phyloP scores from a whole-genome alignment of 2,113 vertebrate genomes.

The Solea solea region DNA sequence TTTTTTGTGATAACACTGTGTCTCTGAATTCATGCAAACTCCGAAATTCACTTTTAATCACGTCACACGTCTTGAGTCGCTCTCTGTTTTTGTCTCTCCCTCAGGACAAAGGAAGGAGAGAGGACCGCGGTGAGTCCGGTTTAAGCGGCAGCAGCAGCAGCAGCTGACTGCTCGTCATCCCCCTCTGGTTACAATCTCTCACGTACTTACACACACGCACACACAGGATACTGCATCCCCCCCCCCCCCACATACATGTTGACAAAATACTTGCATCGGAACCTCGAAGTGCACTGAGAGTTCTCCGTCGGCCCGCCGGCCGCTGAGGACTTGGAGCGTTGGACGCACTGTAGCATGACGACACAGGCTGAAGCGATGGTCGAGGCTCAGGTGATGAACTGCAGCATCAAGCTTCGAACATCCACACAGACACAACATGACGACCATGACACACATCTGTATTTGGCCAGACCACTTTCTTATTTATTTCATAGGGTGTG shows the following conservation, averaged over 20 bases:
- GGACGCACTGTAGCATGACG: slow-evolving; percentile 61
- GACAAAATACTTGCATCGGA: slow-evolving; percentile 46
- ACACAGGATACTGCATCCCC: slow-evolving; percentile 20
- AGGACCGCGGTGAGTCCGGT: slow-evolving; percentile 66
- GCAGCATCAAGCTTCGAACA: slow-evolving; percentile 27
- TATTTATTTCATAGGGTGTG: slow-evolving; percentile 63
- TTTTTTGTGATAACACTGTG: not conserved
- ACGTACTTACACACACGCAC: slow-evolving; percentile 24
- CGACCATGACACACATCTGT: slow-evolving; percentile 37
- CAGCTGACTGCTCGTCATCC: slow-evolving; percentile 67
- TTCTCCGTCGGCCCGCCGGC: slow-evolving; percentile 35
- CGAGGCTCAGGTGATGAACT: slow-evolving; percentile 27
- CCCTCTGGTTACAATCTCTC: slow-evolving; percentile 27
- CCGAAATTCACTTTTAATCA: not conserved
- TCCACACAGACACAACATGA: slow-evolving; percentile 26
- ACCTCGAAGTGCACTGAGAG: slow-evolving; percentile 58
- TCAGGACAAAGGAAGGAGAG: slow-evolving; percentile 83
- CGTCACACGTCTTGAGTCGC: not conserved
- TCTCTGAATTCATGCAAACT: not conserved
- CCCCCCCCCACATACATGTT: slow-evolving; percentile 15
- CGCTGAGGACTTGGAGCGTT: slow-evolving; percentile 22
- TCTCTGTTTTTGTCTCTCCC: not conserved
- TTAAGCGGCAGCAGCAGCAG: slow-evolving; percentile 27
- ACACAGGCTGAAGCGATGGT: slow-evolving; percentile 27
- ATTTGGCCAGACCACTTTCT: slow-evolving; percentile 49